Conservation (phyloP, 2,113 vertebrate species). For the Pseudorasbora parva region DNA sequence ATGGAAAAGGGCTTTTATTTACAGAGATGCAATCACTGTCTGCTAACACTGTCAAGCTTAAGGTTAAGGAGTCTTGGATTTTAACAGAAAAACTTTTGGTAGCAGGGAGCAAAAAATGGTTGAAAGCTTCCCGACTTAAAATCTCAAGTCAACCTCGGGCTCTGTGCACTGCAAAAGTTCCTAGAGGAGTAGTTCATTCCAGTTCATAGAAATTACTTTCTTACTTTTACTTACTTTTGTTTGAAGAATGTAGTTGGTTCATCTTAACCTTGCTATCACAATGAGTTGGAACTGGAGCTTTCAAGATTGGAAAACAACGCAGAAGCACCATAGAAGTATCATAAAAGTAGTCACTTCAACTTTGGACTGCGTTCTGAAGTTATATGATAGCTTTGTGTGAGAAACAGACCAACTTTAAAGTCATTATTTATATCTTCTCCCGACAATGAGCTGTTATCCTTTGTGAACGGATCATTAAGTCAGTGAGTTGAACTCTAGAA, state of each 20-base stretch:
- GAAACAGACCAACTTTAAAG: background rate
- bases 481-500: no score
- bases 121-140: background rate
- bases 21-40: conserved; percentile 22
- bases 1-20: conserved; percentile 22
- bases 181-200: background rate
- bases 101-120: conserved; percentile 68
- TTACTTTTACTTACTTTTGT: no score
- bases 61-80: conserved; percentile 12
- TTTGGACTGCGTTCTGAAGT: background rate
- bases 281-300: background rate
- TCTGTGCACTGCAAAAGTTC: background rate
- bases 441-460: background rate
- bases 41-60: background rate
- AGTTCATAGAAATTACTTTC: background rate
- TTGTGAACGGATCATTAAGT: no score
- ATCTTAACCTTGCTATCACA: background rate
- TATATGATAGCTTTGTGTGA: no score
- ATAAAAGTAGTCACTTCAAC: background rate
- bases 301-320: background rate
- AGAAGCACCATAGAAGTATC: background rate
- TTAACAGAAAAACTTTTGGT: conserved; percentile 54
- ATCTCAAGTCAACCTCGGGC: background rate
- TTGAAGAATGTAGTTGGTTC: background rate
- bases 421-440: background rate